Conservation (phyloP, 2,888 invertebrate species). For the Netelia melanura region DNA sequence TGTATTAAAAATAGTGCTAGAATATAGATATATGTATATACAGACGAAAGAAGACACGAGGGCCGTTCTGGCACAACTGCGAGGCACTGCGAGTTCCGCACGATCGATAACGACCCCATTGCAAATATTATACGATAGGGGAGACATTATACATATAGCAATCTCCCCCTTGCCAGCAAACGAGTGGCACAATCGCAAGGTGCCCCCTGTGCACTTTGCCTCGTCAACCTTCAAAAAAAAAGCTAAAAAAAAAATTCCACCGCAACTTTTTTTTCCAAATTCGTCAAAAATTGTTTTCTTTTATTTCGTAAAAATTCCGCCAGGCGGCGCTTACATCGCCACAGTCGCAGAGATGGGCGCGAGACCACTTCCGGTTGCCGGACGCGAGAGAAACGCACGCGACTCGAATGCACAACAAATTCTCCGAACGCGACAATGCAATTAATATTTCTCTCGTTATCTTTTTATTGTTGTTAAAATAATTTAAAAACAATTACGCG, state of each 20-base stretch:
- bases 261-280: not conserved
- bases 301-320: constrained; percentile 11
- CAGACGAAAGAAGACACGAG: constrained; percentile 69
- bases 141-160: constrained; percentile 38
- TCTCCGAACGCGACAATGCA: not conserved
- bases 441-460: not conserved
- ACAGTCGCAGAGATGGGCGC: constrained; percentile 35
- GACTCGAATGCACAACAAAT: constrained; percentile 55
- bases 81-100: constrained; percentile 66
- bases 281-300: constrained; percentile 16
- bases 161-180: constrained; percentile 17
- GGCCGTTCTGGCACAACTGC: constrained; percentile 71
- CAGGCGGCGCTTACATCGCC: constrained; percentile 5
- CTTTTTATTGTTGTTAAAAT: not conserved
- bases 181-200: constrained; percentile 43
- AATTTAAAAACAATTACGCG: not conserved
- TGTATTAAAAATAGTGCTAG: constrained; percentile 39
- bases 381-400: constrained; percentile 64
- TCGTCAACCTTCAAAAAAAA: not conserved
- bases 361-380: constrained; percentile 58
- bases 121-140: constrained; percentile 75
- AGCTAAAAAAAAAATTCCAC: constrained; percentile 4
- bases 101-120: constrained; percentile 79
- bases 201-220: constrained; percentile 53
- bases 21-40: not conserved